phyloP scores from a whole-genome alignment of 2,113 vertebrate species.

The Chunga burmeisteri region DNA sequence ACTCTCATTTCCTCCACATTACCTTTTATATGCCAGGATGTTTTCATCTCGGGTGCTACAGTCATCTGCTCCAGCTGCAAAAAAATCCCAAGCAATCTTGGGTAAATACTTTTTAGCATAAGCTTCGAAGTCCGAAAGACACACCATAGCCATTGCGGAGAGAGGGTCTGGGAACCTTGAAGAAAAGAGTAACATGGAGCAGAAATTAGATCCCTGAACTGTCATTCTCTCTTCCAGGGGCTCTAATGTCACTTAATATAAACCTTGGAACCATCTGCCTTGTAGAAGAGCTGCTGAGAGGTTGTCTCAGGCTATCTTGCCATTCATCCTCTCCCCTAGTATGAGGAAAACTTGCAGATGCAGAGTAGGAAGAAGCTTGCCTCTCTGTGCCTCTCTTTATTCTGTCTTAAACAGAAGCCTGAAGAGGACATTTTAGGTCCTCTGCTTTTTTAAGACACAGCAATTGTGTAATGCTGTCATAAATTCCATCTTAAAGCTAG shows the following conservation, averaged over 20 bases:
- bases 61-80: slow-evolving; percentile 88
- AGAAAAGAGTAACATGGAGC: background rate
- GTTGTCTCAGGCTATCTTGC: background rate
- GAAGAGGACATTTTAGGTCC: background rate
- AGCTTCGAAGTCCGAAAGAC: slow-evolving; percentile 88
- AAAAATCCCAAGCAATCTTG: slow-evolving; percentile 89
- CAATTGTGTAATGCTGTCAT: background rate
- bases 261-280: background rate
- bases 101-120: slow-evolving; percentile 86
- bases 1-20: background rate
- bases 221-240: background rate
- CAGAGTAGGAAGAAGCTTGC: background rate
- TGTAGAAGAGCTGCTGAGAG: background rate
- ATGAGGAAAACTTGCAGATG: background rate
- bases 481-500: background rate
- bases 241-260: background rate
- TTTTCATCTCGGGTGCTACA: slow-evolving; percentile 88
- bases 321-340: background rate
- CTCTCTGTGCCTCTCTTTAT: background rate
- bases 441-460: background rate
- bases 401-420: background rate
- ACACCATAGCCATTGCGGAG: slow-evolving; percentile 85
- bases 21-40: slow-evolving; percentile 88
- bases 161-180: slow-evolving; percentile 66
- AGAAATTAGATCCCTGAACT: background rate